Evolutionary conservation across 2,797 vertebrate species (phyloP), one percentile per base, ranked within the genome.

Genomic region (Buphagus erythrorhynchus): DNA sequence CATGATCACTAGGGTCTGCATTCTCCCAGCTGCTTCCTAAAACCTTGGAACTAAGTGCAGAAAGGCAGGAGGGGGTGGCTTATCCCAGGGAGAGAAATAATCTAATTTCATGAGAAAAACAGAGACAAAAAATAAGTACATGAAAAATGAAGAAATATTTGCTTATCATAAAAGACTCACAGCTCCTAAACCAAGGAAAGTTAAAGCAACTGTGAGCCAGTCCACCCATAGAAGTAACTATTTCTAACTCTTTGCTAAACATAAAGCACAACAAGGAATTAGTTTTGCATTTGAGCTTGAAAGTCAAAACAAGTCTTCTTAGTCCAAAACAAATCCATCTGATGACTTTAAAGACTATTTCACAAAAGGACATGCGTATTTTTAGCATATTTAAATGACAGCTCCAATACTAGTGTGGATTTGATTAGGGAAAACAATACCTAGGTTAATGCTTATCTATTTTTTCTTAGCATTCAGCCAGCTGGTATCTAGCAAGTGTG

Each of bases 261-360:
- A 33, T 35, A 59, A 71, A 89, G 26, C 35, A 68, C 35, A 74
- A 69, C 12, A 82, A 58, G 9, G 25, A 77, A 88, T 80, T 74
- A 42, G 24, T 40, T 88, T 65, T 74, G 17, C 48, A 78, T 85
- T 94, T 71, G 42, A 77, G 69, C 42, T 48, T 68, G 7, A 58
- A 95, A 95, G 61, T 68, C 78, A 94, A 90, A 95, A 90, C 76
- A 88, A 86, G 57, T 11, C 38, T 49, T 93, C 73, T 65, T 43
- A 91, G 45, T 67, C 38, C 62, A 83, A 77, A 95, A 74, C 49
- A 80, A 31, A 92, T 77, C 21, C 48, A 82, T 57, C n/a, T 90
- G 55, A 92, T 35, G 10, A 73, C 74, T 86, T 90, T 77, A 73
- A 93, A 86, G 19, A 86, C 28, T 67, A 88, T 74, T 77, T 90